A percentile compares a stretch with the other conserved stretches of the same genome.
These are phyloP conservation scores for Plagodis pulveraria DNA, from an alignment of 2,888 invertebrate species.

Conservation along the genomic window DNA sequence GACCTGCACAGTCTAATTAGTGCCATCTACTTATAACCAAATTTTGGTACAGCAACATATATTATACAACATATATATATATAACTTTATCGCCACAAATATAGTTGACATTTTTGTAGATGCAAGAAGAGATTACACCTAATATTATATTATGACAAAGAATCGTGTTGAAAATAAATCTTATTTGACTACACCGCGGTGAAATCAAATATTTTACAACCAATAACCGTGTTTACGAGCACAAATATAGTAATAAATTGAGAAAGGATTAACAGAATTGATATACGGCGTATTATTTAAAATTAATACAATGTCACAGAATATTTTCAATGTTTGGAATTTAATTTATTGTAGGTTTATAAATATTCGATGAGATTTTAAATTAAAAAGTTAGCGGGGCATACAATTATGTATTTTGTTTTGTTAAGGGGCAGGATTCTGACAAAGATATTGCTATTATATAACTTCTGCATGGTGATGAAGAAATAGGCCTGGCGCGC, in stretches of 20 bases:
- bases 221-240: slow-evolving; percentile 13
- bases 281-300: slow-evolving; percentile 25
- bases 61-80: too few relatives aligned
- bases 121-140: too few relatives aligned
- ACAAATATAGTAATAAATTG: slow-evolving; percentile 24
- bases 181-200: not conserved
- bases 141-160: not conserved
- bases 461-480: too few relatives aligned
- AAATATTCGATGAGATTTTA: slow-evolving; percentile 25
- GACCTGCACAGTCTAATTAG: too few relatives aligned
- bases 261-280: slow-evolving; percentile 23
- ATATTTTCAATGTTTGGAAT: slow-evolving; percentile 21
- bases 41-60: too few relatives aligned
- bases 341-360: slow-evolving; percentile 24
- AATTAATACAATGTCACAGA: slow-evolving; percentile 29
- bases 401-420: slow-evolving; percentile 2
- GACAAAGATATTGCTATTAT: too few relatives aligned
- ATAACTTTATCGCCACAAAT: too few relatives aligned
- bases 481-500: too few relatives aligned
- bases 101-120: too few relatives aligned
- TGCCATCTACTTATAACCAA: too few relatives aligned
- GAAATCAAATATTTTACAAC: slow-evolving; percentile 22
- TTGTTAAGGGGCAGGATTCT: not conserved
- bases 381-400: slow-evolving; percentile 12
- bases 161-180: not conserved